Conservation (phyloP, 2,113 vertebrate genomes). For the Ailurus styani region DNA sequence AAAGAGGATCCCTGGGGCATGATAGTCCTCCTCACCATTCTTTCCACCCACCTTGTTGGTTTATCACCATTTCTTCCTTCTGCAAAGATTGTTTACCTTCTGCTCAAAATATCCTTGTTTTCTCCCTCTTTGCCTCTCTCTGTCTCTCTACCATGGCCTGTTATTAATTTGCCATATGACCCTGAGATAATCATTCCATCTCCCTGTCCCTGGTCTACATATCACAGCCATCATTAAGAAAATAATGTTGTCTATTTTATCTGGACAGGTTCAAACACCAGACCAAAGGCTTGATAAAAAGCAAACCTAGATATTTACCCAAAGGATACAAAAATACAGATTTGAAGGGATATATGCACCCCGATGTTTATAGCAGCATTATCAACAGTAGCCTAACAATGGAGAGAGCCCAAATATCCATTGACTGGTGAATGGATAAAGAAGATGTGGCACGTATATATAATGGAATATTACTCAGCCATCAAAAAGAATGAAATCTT, state of each 20-base stretch:
- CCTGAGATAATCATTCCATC: not conserved
- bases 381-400: not conserved
- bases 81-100: not conserved
- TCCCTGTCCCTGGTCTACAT: not conserved
- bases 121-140: not conserved
- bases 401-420: not conserved
- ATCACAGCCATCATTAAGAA: not conserved
- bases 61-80: not conserved
- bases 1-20: not conserved
- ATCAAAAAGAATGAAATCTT: not conserved
- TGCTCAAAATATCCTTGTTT: not conserved
- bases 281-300: not conserved
- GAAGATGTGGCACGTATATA: not conserved
- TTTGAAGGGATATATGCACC: not conserved
- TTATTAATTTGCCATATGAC: not conserved
- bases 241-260: not conserved
- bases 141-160: not conserved
- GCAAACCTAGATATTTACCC: not conserved
- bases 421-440: not conserved
- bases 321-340: not conserved
- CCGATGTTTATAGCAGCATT: not conserved
- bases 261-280: not conserved
- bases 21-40: not conserved
- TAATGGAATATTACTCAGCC: not conserved
- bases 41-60: not conserved